Conservation (phyloP, 1,140 invertebrate genomes). For the Theocolax elegans region DNA sequence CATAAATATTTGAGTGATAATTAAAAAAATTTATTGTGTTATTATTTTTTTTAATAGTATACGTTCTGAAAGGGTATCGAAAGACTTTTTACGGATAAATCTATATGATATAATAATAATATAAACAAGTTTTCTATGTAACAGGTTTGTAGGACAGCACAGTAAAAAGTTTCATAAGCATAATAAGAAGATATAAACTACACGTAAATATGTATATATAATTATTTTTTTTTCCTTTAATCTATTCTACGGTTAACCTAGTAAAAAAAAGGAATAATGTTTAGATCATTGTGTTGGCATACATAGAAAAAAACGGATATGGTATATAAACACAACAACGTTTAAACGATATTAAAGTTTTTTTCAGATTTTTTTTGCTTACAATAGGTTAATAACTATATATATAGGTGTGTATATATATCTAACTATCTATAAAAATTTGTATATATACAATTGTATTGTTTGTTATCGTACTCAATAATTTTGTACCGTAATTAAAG, state of each 20-base stretch:
- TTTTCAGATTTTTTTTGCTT: too few relatives aligned
- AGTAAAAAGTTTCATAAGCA: constrained; percentile 28
- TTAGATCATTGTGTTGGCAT: constrained; percentile 19
- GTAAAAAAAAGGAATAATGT: constrained; percentile 7
- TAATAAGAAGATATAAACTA: neutral
- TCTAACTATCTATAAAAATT: too few relatives aligned
- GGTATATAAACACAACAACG: neutral
- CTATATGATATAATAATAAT: neutral
- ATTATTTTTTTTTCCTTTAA: constrained; percentile 7
- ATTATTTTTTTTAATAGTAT: too few relatives aligned
- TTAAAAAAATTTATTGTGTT: too few relatives aligned
- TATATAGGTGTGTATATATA: neutral
- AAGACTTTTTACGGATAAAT: neutral
- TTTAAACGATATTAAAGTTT: too few relatives aligned
- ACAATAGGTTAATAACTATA: too few relatives aligned
- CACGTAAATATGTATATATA: neutral
- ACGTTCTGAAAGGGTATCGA: neutral
- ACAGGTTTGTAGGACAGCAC: constrained; percentile 4
- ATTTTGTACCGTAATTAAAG: constrained; percentile 11
- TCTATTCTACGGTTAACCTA: constrained; percentile 20
- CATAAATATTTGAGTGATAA: too few relatives aligned
- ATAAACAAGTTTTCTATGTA: constrained; percentile 23
- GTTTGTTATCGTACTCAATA: too few relatives aligned
- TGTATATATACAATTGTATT: too few relatives aligned
- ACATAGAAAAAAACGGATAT: constrained; percentile 6